phyloP scores from a whole-genome alignment of 30 jellyfish, hydroid and myxozoan species.

The Clytia hemisphaerica region DNA sequence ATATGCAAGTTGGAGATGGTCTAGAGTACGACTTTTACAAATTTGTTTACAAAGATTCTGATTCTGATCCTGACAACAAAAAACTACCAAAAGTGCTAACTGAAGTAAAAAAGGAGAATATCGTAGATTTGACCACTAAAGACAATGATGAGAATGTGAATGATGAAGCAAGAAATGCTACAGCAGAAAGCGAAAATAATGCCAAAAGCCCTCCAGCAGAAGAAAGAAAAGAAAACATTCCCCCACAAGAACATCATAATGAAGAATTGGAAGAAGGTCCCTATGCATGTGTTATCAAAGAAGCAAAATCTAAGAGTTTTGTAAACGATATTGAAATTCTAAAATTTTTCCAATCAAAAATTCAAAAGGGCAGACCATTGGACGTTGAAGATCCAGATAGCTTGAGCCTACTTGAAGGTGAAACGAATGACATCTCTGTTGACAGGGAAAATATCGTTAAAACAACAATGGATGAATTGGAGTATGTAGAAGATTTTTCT shows the following conservation, averaged over 20 bases:
- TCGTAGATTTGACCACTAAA: background rate
- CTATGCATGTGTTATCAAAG: background rate
- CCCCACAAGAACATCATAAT: no score
- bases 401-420: constrained; percentile 8
- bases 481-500: constrained; percentile 6
- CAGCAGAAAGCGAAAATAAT: background rate
- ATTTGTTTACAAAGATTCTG: no score
- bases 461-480: constrained; percentile 23
- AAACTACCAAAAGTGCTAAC: no score
- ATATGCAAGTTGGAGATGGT: constrained; percentile 17
- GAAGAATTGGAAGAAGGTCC: no score
- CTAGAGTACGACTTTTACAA: no score
- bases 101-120: no score
- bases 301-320: background rate
- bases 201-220: background rate
- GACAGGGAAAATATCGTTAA: constrained; percentile 9
- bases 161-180: constrained; percentile 6
- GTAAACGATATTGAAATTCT: constrained; percentile 7
- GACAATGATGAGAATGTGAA: background rate
- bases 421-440: constrained; percentile 24
- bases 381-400: background rate
- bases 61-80: no score
- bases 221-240: background rate
- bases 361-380: constrained; percentile 17
- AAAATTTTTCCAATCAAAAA: background rate